These are phyloP conservation scores for Capricornis sumatraensis DNA, from an alignment of 2,113 vertebrate species.

Conservation along the genomic window DNA sequence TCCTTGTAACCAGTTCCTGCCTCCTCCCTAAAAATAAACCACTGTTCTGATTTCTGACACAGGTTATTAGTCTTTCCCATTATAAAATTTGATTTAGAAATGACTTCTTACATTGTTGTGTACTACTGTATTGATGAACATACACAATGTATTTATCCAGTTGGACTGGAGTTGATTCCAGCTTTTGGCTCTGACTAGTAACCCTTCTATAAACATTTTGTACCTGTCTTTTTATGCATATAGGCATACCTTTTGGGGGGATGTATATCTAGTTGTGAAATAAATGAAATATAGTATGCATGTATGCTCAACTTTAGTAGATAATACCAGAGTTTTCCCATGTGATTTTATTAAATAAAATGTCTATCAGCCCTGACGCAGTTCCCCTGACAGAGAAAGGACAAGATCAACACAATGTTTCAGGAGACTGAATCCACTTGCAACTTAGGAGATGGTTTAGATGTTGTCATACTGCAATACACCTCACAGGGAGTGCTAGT, in stretches of 20 bases:
- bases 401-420: background rate
- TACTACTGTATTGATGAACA: background rate
- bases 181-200: background rate
- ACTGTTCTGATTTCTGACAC: background rate
- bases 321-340: constrained; percentile 10
- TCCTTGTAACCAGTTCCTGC: background rate
- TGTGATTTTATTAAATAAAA: background rate
- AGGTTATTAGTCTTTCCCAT: background rate
- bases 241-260: background rate
- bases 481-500: background rate
- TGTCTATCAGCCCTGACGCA: background rate
- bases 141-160: background rate
- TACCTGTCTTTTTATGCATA: background rate
- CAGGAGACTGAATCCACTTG: background rate
- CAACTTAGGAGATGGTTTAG: background rate
- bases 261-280: background rate
- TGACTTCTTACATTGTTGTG: background rate
- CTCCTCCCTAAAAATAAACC: background rate
- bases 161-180: background rate
- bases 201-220: background rate
- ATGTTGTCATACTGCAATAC: background rate
- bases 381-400: background rate
- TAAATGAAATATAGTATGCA: background rate
- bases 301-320: background rate
- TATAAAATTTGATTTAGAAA: background rate